Evolutionary conservation across 2,113 vertebrate species (phyloP), one percentile per base, ranked within the genome.

Genomic region (Thalassarche chlororhynchos): DNA sequence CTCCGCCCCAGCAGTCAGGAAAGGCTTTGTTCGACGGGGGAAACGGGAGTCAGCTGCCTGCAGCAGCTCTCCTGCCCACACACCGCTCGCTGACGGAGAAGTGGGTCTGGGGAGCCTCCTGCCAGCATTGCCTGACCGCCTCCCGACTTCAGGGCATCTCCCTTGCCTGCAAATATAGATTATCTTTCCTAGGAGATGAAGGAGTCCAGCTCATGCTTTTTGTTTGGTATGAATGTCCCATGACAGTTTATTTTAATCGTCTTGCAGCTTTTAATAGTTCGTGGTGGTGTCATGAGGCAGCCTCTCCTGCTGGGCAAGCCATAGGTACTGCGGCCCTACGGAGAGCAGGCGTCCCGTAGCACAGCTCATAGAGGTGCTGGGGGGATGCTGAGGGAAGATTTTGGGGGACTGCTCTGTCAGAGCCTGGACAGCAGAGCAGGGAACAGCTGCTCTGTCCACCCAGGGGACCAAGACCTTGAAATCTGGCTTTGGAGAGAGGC

Each of bases 301-400:
- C 70, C 20, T 65, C 57, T 94, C 78, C 75, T 36, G 60, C 78
- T 82, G 85, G 51, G 87, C 1, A 6, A 85, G 44, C 85, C 6
- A 0, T 7, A 32, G 62, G 62, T 32, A 14, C 66, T 36, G 61
- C 0, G 0, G 49, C 40, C 46, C 46, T 16, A 3, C 0, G 0
- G 92, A 65, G 81, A 81, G 36, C 54, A 42, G 58, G 47, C 7
- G 4, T 60, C 34, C 81, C 2, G 0, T 5, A 12, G 64, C 46
- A 62, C 25, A 58, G 55, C 40, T n/a, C 14, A 1, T 1, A 40
- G 26, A 21, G 49, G 16, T n/a, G 49, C 31, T 7, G 10, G n/a
- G 52, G 32, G 26, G 54, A 28, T 42, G 49, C 40, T 28, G 40
- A 78, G 34, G 87, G 40, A 80, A 40, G 68, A 58, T 65, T 58